Percentiles rank a stretch among this genome's conserved stretches.
phyloP scores from a whole-genome alignment of 35 echinoderm and acorn worm genomes.

The Diadema setosum region DNA sequence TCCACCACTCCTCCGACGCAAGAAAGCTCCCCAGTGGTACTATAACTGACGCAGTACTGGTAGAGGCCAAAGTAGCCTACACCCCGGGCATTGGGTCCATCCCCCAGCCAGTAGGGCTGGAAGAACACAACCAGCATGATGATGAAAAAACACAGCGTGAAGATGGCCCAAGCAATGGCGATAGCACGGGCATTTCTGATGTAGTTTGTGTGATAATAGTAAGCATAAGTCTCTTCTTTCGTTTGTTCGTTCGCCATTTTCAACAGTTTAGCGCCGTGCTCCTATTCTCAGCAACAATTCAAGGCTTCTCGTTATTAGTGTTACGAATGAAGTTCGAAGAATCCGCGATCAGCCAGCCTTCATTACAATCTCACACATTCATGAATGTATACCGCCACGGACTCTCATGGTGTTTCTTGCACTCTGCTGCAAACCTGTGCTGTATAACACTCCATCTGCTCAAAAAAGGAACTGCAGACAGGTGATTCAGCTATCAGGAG shows the following conservation, averaged over 20 bases:
- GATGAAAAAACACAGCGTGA: slow-evolving; percentile 95
- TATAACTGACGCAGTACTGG: slow-evolving; percentile 38
- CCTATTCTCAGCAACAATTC: too few species aligned
- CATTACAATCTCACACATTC: too few species aligned
- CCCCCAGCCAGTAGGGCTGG: slow-evolving; percentile 92
- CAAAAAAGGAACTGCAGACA: too few species aligned
- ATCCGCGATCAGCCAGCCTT: too few species aligned
- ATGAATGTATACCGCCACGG: too few species aligned
- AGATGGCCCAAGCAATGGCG: slow-evolving; percentile 91
- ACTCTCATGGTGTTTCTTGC: too few species aligned
- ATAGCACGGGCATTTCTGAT: slow-evolving; percentile 95
- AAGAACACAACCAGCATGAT: slow-evolving; percentile 84
- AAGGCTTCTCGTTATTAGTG: too few species aligned
- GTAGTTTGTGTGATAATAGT: slow-evolving; percentile 96
- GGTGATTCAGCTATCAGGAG: too few species aligned
- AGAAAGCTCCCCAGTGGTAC: background rate
- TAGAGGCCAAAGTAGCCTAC: slow-evolving; percentile 85
- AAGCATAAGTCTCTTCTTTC: slow-evolving; percentile 88
- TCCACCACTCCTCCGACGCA: slow-evolving; percentile 47
- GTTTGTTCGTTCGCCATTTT: slow-evolving; percentile 68
- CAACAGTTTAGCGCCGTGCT: too few species aligned
- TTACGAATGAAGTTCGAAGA: too few species aligned
- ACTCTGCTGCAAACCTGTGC: too few species aligned
- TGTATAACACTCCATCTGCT: too few species aligned
- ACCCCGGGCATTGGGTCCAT: slow-evolving; percentile 46